These are phyloP conservation scores for Cryptus viduatorius DNA, from an alignment of 2,888 invertebrate genomes.

Conservation along the genomic window DNA sequence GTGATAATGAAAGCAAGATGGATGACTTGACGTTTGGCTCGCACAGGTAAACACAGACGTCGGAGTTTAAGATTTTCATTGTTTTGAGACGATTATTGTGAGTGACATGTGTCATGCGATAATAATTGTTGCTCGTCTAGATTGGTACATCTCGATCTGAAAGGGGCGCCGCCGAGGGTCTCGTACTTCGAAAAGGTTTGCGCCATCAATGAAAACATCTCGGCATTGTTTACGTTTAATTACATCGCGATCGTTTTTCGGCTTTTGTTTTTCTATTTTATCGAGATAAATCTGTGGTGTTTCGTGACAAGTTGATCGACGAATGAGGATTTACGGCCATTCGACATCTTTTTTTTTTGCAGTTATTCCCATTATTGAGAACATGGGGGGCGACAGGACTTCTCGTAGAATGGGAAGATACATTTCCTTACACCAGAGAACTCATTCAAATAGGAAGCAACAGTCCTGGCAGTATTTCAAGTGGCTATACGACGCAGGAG, in stretches of 20 bases:
- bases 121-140: conserved; percentile 79
- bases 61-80: conserved; percentile 44
- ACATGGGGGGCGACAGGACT: conserved; percentile 93
- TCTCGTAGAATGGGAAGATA: conserved; percentile 95
- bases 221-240: conserved; percentile 30
- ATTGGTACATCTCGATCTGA: conserved; percentile 91
- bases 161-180: conserved; percentile 90
- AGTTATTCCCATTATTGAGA: conserved; percentile 88
- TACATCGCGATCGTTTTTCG: neutral
- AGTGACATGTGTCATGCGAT: conserved; percentile 62
- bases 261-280: neutral
- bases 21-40: conserved; percentile 85
- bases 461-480: conserved; percentile 80
- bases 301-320: neutral
- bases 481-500: conserved; percentile 89
- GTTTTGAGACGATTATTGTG: conserved; percentile 54
- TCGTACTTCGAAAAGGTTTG: conserved; percentile 87
- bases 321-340: neutral
- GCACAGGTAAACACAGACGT: conserved; percentile 84
- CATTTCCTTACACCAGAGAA: conserved; percentile 91
- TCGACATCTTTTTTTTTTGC: conserved; percentile 69
- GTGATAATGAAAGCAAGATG: conserved; percentile 80
- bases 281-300: neutral
- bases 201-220: conserved; percentile 19
- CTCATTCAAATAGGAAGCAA: conserved; percentile 88